phyloP scores from a whole-genome alignment of 92 coral and sea anemone species.

The Palythoa heliodiscus region DNA sequence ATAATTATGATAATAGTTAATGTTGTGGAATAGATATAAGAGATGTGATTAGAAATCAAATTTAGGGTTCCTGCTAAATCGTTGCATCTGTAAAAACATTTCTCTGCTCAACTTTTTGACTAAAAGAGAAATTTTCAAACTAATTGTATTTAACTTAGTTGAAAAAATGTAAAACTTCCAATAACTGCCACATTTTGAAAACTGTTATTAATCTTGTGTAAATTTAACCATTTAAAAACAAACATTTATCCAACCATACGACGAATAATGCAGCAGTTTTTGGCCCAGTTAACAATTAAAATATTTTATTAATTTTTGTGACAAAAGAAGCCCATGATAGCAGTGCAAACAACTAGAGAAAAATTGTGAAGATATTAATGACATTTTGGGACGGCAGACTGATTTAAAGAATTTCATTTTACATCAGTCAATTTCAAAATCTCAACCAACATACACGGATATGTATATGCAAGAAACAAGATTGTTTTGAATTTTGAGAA shows the following conservation, averaged over 20 bases:
- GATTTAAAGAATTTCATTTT: background rate
- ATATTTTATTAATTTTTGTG: constrained; percentile 4
- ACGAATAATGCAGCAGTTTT: constrained; percentile 10
- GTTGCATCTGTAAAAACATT: no score
- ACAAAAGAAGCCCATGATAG: constrained; percentile 4
- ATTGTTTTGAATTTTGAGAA: background rate
- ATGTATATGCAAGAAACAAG: background rate
- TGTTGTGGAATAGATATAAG: background rate
- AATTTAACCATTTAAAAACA: constrained; percentile 20
- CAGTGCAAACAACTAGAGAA: constrained; percentile 8
- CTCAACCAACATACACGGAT: no score
- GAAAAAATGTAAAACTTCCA: background rate
- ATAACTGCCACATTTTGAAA: constrained; percentile 21
- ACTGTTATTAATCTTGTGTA: constrained; percentile 32
- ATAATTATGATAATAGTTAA: background rate
- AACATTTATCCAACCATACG: background rate
- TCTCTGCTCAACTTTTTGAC: background rate
- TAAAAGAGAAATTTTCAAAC: background rate
- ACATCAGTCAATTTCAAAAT: background rate
- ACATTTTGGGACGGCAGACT: constrained; percentile 7
- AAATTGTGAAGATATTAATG: constrained; percentile 27
- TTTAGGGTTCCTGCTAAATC: no score
- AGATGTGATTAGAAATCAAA: background rate
- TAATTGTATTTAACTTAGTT: background rate
- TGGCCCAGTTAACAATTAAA: constrained; percentile 1